phyloP scores from a whole-genome alignment of 1,140 invertebrate species.

The Steinernema khuongi region DNA sequence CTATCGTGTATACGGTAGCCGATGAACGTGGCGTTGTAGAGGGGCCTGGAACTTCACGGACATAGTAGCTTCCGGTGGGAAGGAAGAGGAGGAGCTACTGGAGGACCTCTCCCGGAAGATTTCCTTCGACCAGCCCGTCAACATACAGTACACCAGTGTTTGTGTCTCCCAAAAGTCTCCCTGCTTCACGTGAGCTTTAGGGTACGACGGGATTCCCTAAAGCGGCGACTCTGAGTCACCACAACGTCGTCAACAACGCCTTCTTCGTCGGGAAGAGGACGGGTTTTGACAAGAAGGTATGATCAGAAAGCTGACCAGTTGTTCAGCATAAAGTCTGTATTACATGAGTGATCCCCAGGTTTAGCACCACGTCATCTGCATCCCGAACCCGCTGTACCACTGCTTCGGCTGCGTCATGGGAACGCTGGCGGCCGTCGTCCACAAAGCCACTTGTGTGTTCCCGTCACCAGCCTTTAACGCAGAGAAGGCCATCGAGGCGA shows the following conservation, averaged over 20 bases:
- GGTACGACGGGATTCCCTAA: conserved; percentile 81
- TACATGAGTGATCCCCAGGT: neutral
- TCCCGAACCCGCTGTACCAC: conserved; percentile 83
- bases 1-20: neutral
- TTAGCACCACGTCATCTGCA: conserved; percentile 64
- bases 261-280: conserved; percentile 67
- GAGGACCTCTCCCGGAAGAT: conserved; percentile 59
- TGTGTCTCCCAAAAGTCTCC: neutral
- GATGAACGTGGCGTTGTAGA: conserved; percentile 21
- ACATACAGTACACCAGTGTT: conserved; percentile 42
- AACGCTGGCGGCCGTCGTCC: conserved; percentile 65
- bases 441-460: conserved; percentile 69
- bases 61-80: conserved; percentile 30
- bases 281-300: conserved; percentile 62
- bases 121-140: conserved; percentile 51
- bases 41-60: conserved; percentile 42
- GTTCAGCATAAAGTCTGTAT: conserved; percentile 4
- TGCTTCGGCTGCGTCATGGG: conserved; percentile 76
- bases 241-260: conserved; percentile 78
- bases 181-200: conserved; percentile 53
- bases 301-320: conserved; percentile 3
- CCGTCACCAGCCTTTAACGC: conserved; percentile 69
- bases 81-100: conserved; percentile 58
- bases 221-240: conserved; percentile 75
- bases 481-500: conserved; percentile 66